A percentile compares a stretch with the other conserved stretches of the same genome.
Conservation (phyloP, 37 sponge, comb jelly and placozoan species). For the Cliona cf. orientalis region DNA sequence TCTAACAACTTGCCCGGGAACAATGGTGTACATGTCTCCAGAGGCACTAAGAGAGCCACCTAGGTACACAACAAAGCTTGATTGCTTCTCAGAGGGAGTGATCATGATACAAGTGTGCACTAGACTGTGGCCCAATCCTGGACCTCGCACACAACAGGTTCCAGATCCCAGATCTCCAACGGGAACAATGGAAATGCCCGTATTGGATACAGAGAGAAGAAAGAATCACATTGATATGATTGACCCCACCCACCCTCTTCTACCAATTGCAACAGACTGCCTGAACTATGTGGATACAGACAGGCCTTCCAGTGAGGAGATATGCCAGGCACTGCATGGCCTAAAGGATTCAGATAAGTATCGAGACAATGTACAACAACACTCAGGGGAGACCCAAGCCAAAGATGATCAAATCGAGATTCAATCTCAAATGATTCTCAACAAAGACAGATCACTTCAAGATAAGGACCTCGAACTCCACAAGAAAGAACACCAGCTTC, state of each 20-base stretch:
- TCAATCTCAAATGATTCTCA: background rate
- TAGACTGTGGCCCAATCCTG: slow-evolving; percentile 12
- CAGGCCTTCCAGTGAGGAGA: background rate
- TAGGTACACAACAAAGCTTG: background rate
- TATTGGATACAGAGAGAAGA: slow-evolving; percentile 24
- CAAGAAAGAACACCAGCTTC: background rate
- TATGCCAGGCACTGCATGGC: slow-evolving; percentile 15
- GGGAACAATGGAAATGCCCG: slow-evolving; percentile 16
- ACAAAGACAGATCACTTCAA: background rate
- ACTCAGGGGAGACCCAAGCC: too few relatives aligned
- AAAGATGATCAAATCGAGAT: background rate
- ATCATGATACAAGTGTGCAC: slow-evolving; percentile 5
- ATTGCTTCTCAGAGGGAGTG: slow-evolving; percentile 14
- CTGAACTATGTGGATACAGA: slow-evolving; percentile 11
- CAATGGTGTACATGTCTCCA: slow-evolving; percentile 16
- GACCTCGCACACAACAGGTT: background rate
- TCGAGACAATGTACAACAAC: background rate
- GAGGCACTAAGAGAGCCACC: slow-evolving; percentile 17
- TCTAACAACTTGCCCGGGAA: slow-evolving; percentile 5
- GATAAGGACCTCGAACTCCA: background rate
- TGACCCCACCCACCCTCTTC: slow-evolving; percentile 12
- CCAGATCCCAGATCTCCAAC: slow-evolving; percentile 7
- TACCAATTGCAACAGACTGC: background rate
- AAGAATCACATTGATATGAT: slow-evolving; percentile 21
- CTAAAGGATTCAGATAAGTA: background rate